Percentiles rank a stretch among this genome's conserved stretches.
These are phyloP conservation scores for Rhinoderma darwinii DNA, from an alignment of 2,113 vertebrate genomes.

Conservation along the genomic window DNA sequence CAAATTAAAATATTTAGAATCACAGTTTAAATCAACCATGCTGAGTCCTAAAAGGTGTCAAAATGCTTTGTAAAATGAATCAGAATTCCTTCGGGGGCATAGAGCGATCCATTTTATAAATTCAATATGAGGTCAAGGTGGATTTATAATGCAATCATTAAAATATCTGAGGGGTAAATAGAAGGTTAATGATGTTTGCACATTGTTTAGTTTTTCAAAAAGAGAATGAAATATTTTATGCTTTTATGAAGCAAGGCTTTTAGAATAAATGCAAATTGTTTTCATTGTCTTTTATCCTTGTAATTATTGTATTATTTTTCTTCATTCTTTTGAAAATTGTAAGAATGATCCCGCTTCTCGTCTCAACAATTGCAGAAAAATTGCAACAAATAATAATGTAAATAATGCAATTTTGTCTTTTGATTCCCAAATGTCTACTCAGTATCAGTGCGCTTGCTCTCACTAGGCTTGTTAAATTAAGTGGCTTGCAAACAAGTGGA, in stretches of 20 bases:
- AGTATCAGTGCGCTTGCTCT: neutral
- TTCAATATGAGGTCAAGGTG: neutral
- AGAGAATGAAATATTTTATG: neutral
- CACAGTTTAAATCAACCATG: neutral
- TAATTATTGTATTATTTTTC: constrained; percentile 16
- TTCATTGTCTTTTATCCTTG: neutral
- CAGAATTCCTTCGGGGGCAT: neutral
- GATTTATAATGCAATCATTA: neutral
- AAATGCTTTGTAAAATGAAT: neutral
- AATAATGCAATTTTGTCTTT: neutral
- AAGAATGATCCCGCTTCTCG: neutral
- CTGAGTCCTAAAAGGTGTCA: neutral
- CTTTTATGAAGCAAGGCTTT: neutral
- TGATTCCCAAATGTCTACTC: neutral
- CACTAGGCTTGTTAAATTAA: too few relatives aligned
- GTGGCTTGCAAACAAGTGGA: too few relatives aligned
- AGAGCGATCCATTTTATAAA: neutral
- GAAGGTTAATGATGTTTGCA: constrained; percentile 4
- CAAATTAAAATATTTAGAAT: constrained; percentile 3
- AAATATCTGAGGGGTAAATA: neutral
- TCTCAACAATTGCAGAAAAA: constrained; percentile 5
- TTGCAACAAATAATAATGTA: neutral
- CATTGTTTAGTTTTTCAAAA: neutral
- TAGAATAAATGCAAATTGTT: neutral
- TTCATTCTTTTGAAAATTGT: neutral